Conservation (phyloP, 2,113 vertebrate genomes). For the Raja brachyura region DNA sequence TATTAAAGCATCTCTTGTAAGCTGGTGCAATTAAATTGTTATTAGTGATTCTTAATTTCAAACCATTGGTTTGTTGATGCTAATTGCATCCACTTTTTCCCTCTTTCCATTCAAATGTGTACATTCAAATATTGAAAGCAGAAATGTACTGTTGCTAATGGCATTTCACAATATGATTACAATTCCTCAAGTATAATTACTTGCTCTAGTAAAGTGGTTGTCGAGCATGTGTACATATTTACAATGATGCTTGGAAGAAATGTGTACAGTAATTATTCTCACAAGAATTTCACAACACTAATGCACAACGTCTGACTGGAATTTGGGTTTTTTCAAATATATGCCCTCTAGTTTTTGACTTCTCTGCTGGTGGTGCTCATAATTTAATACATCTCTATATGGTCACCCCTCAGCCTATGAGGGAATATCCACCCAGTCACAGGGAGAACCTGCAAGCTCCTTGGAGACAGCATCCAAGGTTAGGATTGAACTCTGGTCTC, state of each 20-base stretch:
- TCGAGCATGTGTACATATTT: neutral
- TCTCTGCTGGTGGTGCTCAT: too few species aligned
- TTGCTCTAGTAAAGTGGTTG: neutral
- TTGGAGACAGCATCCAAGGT: too few species aligned
- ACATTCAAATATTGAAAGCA: neutral
- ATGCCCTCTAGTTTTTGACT: too few species aligned
- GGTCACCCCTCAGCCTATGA: too few species aligned
- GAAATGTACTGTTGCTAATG: neutral
- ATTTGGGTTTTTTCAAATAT: neutral
- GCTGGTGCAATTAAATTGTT: neutral
- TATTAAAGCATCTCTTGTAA: constrained; percentile 43
- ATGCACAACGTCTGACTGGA: neutral
- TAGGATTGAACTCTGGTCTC: too few species aligned
- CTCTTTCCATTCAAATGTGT: neutral
- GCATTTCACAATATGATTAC: neutral
- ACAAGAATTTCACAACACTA: neutral
- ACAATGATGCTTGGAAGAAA: neutral
- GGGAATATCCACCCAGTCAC: too few species aligned
- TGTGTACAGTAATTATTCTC: neutral
- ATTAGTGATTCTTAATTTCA: neutral
- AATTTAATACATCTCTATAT: too few species aligned
- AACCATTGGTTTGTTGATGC: neutral
- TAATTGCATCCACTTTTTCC: neutral
- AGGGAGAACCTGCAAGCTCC: too few species aligned
- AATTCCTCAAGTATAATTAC: neutral